Conservation (phyloP, 2,113 vertebrate genomes). For the Dendrocopos noguchii region DNA sequence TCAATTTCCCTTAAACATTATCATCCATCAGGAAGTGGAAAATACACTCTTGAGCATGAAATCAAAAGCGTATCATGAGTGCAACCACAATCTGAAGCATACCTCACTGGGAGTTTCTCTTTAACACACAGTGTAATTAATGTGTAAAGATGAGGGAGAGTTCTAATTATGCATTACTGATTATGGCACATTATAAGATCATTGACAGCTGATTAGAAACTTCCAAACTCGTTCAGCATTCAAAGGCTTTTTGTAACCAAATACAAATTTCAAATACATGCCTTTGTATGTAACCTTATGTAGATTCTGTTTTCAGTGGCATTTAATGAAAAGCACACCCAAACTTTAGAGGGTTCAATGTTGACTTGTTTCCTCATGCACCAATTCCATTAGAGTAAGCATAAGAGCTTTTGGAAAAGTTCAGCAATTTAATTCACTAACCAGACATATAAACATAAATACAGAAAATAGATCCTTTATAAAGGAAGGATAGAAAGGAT, state of each 20-base stretch:
- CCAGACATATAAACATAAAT: not conserved
- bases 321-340: not conserved
- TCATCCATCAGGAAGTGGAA: not conserved
- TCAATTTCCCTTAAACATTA: not conserved
- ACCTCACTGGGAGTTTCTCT: not conserved
- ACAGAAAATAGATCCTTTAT: not conserved
- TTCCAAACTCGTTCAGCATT: not conserved
- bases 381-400: not conserved
- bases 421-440: not conserved
- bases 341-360: not conserved
- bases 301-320: not conserved
- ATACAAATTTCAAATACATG: not conserved
- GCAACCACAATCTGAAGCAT: not conserved
- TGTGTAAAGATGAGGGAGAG: not conserved
- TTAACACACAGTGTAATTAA: not conserved
- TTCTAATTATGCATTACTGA: slow-evolving; percentile 7
- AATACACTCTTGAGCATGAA: not conserved
- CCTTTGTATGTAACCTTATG: not conserved
- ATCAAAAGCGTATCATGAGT: not conserved
- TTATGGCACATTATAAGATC: not conserved
- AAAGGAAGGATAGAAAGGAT: not conserved
- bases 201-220: slow-evolving; percentile 18
- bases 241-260: not conserved
- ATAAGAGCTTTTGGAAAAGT: not conserved
- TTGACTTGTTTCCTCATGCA: not conserved